Percentiles rank a stretch among this genome's conserved stretches.
Conservation (phyloP, 2,888 invertebrate genomes). For the Papilio gigon region DNA sequence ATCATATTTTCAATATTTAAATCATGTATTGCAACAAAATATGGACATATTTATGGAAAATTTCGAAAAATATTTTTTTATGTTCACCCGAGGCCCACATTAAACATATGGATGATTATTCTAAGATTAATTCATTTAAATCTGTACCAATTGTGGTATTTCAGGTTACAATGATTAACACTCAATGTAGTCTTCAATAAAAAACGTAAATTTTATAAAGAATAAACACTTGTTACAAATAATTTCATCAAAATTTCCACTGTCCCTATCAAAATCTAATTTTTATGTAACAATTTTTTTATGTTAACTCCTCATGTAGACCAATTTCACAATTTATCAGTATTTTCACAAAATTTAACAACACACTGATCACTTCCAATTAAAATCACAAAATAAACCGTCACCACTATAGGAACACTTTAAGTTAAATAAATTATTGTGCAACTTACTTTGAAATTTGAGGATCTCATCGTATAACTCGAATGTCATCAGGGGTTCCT, state of each 20-base stretch:
- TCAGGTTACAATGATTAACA: no score
- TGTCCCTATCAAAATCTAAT: background rate
- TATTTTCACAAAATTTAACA: background rate
- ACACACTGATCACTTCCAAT: background rate
- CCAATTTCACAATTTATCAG: background rate
- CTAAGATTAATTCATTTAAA: no score
- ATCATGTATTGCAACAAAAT: no score
- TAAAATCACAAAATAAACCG: background rate
- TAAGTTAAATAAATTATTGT: background rate
- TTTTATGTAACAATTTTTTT: no score
- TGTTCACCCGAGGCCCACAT: no score
- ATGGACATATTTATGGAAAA: no score
- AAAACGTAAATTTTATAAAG: background rate
- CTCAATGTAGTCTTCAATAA: background rate
- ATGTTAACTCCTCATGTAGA: background rate
- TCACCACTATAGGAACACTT: background rate
- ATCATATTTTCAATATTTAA: no score
- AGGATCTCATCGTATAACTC: slow-evolving; percentile 96
- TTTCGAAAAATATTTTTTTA: no score
- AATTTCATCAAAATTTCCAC: background rate
- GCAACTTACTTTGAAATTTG: slow-evolving; percentile 90
- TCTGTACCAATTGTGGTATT: no score
- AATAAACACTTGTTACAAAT: background rate
- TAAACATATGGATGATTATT: no score
- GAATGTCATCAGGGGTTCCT: slow-evolving; percentile 96